Base-by-base conservation (phyloP, 1,140 invertebrate species). In the Frieseomelitta varia region DNA sequence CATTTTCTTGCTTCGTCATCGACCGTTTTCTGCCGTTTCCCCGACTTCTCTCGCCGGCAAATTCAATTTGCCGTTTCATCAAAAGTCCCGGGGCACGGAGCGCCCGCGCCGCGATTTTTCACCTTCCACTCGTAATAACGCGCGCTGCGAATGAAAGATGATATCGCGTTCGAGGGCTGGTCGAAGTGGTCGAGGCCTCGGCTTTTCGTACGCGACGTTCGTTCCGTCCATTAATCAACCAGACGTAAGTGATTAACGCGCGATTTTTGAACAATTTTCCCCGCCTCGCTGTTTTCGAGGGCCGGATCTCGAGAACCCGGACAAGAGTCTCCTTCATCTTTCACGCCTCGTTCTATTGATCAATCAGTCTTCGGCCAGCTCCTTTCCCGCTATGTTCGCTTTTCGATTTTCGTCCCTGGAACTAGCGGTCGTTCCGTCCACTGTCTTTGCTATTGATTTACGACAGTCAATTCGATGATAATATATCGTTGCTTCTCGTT, bases 201-300 rank as follows among this genome's bases (percentile, higher is more conserved):
- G 30, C 51, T 56, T 79, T 71, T 83, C 75, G 34, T 67, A 76
- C 39, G 65, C 75, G 81, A 83, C 81, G 81, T 61, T 61, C 24
- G 39, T 47, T 47, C 8, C 39, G 75, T 10, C 76, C 79, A 84
- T 84, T 84, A 84, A 84, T 84, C 81, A 84, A 72, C 75, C 2
- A 14, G 74, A 4, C 10, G 34, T 61, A 61, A 77, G 56, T 79
- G 76, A 79, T 84, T 78, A 79, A 84, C 74, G 34, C 63, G 81
- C 17, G 24, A 84, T 84, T 84, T 84, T 79, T 71, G 0, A 67
- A 27, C n/a, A 53, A 63, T 84, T 55, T 61, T 24, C 53, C 19
- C 27, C 34, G 21, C 67, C 56, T 71, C 8, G 55, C 61, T 68
- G 74, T n/a, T 61, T 71, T 55, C 73, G 15, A 24, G 53, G 27